phyloP scores from a whole-genome alignment of 1,140 invertebrate genomes.

The Micrasema longulum region DNA sequence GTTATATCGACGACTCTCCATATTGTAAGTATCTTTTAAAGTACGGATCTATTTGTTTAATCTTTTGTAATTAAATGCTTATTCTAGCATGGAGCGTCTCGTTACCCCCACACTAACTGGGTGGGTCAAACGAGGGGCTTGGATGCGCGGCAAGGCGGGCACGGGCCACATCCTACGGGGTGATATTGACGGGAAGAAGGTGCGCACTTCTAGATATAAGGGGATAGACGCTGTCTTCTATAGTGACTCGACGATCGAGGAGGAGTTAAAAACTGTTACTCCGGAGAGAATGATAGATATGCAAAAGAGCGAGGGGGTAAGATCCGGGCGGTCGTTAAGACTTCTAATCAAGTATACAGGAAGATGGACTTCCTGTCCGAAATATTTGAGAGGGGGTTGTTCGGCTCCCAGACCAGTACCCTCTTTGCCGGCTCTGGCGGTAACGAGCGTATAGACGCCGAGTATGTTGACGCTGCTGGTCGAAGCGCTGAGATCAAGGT shows the following conservation, averaged over 20 bases:
- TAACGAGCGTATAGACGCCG: constrained; percentile 1
- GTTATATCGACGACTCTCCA: too few relatives aligned
- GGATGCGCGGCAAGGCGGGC: too few relatives aligned
- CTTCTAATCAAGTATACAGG: neutral
- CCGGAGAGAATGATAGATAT: constrained; percentile 1
- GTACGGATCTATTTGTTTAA: too few relatives aligned
- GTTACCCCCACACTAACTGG: too few relatives aligned
- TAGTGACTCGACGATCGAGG: too few relatives aligned
- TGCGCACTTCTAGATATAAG: too few relatives aligned
- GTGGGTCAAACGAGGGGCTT: too few relatives aligned
- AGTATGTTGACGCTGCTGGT: neutral
- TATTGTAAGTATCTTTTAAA: too few relatives aligned
- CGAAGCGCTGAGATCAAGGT: neutral
- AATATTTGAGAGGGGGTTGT: neutral
- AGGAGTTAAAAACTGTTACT: neutral
- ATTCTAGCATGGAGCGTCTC: too few relatives aligned
- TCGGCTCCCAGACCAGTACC: neutral
- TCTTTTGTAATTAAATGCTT: too few relatives aligned
- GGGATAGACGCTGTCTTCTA: neutral
- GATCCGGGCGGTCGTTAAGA: neutral
- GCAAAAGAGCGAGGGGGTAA: constrained; percentile 18
- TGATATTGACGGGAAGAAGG: too few relatives aligned
- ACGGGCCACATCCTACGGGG: too few relatives aligned
- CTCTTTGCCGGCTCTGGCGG: neutral
- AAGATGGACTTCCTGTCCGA: constrained; percentile 24